Conservation (phyloP, 2,888 invertebrate species). For the Coenonympha arcania region DNA sequence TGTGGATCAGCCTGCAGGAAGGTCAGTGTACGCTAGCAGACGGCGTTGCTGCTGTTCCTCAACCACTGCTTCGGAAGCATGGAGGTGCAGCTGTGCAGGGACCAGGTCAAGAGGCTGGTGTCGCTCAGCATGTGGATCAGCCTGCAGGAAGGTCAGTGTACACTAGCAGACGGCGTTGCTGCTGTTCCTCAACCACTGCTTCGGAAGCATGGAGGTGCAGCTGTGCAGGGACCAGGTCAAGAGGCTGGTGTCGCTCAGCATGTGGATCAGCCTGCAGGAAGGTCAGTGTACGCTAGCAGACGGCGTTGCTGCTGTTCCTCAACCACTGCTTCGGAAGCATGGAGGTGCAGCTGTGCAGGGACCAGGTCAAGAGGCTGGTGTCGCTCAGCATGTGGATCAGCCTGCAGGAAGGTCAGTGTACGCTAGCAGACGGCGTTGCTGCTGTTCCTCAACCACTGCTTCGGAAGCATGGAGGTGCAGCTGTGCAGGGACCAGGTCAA, state of each 20-base stretch:
- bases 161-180: no score
- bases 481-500: slow-evolving; percentile 94
- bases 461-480: no score
- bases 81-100: slow-evolving; percentile 90
- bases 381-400: slow-evolving; percentile 96
- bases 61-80: no score
- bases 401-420: slow-evolving; percentile 79
- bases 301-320: no score
- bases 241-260: slow-evolving; percentile 90
- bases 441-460: no score
- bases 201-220: no score
- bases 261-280: slow-evolving; percentile 93
- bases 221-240: slow-evolving; percentile 94
- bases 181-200: no score
- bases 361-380: slow-evolving; percentile 91
- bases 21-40: slow-evolving; percentile 65
- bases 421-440: no score
- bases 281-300: slow-evolving; percentile 65
- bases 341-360: slow-evolving; percentile 89
- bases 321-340: no score
- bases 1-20: slow-evolving; percentile 93
- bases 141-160: slow-evolving; percentile 79
- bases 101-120: slow-evolving; percentile 91
- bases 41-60: no score
- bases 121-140: slow-evolving; percentile 96